Evolutionary conservation across 37 sponge, comb jelly and placozoan species (phyloP).

Genomic region (Chondrilla cf. caribensis): DNA sequence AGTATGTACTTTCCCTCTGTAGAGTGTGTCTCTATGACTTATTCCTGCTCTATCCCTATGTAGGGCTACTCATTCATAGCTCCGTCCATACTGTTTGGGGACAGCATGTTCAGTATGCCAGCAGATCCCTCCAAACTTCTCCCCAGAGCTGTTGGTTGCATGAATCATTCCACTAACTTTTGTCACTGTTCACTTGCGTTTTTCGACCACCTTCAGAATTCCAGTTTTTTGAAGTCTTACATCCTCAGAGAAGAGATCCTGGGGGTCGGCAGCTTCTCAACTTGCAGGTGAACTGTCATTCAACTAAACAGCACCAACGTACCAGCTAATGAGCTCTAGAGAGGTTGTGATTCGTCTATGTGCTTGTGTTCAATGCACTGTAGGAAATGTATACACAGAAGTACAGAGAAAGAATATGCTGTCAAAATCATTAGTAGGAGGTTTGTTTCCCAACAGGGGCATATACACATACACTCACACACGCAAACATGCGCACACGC

Average conservation of each 20-base stretch:
- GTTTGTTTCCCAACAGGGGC: slow-evolving; percentile 7
- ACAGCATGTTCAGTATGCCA: slow-evolving; percentile 52
- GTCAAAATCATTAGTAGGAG: slow-evolving; percentile 94
- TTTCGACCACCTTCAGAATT: slow-evolving; percentile 46
- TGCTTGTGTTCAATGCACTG: no score
- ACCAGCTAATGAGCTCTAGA: no score
- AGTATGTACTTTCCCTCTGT: no score
- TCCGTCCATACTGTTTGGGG: slow-evolving; percentile 80
- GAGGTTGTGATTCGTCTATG: no score
- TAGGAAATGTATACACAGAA: slow-evolving; percentile 75
- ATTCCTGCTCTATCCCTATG: background rate
- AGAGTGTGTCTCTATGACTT: no score
- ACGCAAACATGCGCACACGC: no score
- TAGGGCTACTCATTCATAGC: slow-evolving; percentile 96
- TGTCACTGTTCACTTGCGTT: background rate
- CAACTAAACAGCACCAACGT: no score
- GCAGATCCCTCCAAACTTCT: background rate
- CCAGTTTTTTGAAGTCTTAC: slow-evolving; percentile 77
- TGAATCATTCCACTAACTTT: background rate
- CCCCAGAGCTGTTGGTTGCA: slow-evolving; percentile 6
- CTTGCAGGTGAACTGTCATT: slow-evolving; percentile 60
- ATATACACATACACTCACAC: no score
- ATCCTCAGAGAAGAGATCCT: slow-evolving; percentile 57
- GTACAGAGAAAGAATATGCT: slow-evolving; percentile 76
- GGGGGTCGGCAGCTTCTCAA: slow-evolving; percentile 87